Conservation (phyloP, 2,888 invertebrate genomes). For the Malacosoma neustria region DNA sequence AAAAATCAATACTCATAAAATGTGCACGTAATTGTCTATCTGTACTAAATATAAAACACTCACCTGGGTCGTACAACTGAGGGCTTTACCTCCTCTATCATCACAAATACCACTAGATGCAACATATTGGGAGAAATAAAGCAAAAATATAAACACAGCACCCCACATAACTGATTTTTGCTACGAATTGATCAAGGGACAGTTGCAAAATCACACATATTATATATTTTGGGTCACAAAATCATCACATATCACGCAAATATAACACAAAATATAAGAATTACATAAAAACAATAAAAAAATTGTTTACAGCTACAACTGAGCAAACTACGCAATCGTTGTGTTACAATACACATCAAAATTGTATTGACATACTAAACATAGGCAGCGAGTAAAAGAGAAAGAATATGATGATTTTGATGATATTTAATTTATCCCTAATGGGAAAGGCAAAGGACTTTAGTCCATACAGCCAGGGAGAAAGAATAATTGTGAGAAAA, state of each 20-base stretch:
- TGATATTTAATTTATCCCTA: too few relatives aligned
- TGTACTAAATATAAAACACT: background rate
- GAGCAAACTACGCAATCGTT: conserved; percentile 10
- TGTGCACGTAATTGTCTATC: background rate
- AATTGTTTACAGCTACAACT: conserved; percentile 19
- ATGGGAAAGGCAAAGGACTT: too few relatives aligned
- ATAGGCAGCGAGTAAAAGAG: too few relatives aligned
- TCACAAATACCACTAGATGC: conserved; percentile 37
- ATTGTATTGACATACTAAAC: too few relatives aligned
- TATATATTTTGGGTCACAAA: conserved; percentile 3
- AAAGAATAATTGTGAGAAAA: too few relatives aligned
- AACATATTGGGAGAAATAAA: conserved; percentile 34
- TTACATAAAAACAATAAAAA: conserved; percentile 23
- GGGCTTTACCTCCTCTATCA: conserved; percentile 33
- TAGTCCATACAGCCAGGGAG: too few relatives aligned
- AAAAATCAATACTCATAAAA: conserved; percentile 23
- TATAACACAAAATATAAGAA: conserved; percentile 6
- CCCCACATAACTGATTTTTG: conserved; percentile 23
- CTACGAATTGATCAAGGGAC: conserved; percentile 4
- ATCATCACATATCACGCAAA: conserved; percentile 3
- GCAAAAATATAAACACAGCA: conserved; percentile 30
- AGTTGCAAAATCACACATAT: conserved; percentile 14
- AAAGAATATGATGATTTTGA: too few relatives aligned
- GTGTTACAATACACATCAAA: conserved; percentile 2
- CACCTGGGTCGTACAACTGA: conserved; percentile 59